phyloP scores from a whole-genome alignment of 2,113 vertebrate genomes.

The Hippocampus guttulatus region DNA sequence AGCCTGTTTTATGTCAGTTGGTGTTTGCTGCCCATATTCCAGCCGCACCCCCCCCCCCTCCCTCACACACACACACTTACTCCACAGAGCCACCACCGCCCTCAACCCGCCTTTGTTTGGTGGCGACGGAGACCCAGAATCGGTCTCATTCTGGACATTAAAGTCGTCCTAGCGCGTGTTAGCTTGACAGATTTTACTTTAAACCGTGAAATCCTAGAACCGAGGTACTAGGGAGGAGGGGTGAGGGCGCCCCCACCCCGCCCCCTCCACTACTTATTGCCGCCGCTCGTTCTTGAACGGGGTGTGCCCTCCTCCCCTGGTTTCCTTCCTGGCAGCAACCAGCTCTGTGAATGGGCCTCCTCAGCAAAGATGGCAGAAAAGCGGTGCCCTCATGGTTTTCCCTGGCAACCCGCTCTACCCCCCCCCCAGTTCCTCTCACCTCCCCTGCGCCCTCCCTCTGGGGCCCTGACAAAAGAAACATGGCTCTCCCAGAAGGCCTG shows the following conservation, averaged over 20 bases:
- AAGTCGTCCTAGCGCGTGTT: constrained; percentile 28
- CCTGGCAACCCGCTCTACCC: constrained; percentile 20
- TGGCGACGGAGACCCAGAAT: neutral
- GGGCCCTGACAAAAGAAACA: constrained; percentile 76
- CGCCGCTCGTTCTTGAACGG: constrained; percentile 20
- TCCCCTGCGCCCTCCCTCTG: constrained; percentile 50
- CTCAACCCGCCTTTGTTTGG: constrained; percentile 19
- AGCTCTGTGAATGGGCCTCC: constrained; percentile 73
- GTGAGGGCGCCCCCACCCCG: constrained; percentile 2
- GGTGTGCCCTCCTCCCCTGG: constrained; percentile 37
- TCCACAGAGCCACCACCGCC: constrained; percentile 37
- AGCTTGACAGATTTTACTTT: constrained; percentile 50
- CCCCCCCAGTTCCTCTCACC: neutral
- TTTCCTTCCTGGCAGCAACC: constrained; percentile 73
- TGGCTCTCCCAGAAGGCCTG: constrained; percentile 72
- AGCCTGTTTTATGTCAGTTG: constrained; percentile 74
- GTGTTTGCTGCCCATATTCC: constrained; percentile 64
- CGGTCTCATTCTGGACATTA: constrained; percentile 30
- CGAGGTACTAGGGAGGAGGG: constrained; percentile 30
- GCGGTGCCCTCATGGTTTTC: constrained; percentile 47
- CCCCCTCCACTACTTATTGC: constrained; percentile 4
- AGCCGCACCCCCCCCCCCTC: constrained; percentile 16
- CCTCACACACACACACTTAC: neutral
- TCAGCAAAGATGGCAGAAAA: constrained; percentile 66
- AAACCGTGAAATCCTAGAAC: constrained; percentile 57